These are phyloP conservation scores for Manduca sexta DNA, from an alignment of 1,140 invertebrate species.

Conservation along the genomic window DNA sequence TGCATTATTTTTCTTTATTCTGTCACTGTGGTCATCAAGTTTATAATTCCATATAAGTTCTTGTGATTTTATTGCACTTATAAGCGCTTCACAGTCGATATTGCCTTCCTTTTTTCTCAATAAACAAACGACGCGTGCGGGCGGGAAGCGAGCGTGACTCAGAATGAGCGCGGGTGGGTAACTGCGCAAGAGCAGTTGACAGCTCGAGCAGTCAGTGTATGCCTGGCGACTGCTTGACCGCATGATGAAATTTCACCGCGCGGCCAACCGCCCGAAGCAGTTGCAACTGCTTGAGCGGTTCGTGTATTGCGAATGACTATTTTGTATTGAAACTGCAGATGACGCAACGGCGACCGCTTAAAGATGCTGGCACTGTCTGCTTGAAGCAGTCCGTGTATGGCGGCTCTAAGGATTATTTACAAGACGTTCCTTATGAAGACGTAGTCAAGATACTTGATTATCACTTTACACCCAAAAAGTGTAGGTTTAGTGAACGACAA, in stretches of 20 bases:
- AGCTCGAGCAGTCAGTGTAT: constrained; percentile 6
- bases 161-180: background rate
- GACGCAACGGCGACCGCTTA: constrained; percentile 12
- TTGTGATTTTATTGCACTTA: constrained; percentile 7
- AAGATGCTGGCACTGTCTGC: constrained; percentile 13
- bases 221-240: constrained; percentile 2
- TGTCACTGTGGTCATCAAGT: constrained; percentile 10
- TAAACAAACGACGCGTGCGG: background rate
- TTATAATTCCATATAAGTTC: constrained; percentile 8
- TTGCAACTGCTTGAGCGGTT: constrained; percentile 17
- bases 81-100: constrained; percentile 12
- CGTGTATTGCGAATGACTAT: constrained; percentile 15
- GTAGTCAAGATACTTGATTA: no score
- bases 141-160: background rate
- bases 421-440: no score
- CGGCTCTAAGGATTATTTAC: constrained; percentile 9
- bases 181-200: constrained; percentile 2
- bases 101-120: constrained; percentile 3
- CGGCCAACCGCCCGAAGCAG: background rate
- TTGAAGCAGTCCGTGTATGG: constrained; percentile 17
- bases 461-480: no score
- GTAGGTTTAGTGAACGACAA: no score
- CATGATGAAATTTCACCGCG: background rate
- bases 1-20: constrained; percentile 14
- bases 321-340: no score